These are phyloP conservation scores for Larimichthys crocea DNA, from an alignment of 2,113 vertebrate species.

Conservation along the genomic window DNA sequence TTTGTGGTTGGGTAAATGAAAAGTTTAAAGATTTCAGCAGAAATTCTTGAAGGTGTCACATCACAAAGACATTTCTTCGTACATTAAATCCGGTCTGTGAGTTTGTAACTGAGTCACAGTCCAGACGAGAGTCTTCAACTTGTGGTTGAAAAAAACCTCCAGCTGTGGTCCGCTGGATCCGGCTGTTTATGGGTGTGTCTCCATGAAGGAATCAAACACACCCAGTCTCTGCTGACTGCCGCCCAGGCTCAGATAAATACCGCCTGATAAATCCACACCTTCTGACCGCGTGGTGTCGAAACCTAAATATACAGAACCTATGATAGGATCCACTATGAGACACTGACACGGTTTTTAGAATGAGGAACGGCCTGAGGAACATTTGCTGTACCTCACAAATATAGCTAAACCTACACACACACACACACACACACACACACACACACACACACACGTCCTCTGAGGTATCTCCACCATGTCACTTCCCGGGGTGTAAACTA, in stretches of 20 bases:
- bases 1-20: neutral
- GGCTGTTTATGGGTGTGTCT: slow-evolving; percentile 30
- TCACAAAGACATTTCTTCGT: neutral
- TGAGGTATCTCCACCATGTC: slow-evolving; percentile 36
- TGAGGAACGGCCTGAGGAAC: neutral
- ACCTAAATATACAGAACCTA: neutral
- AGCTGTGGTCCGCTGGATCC: neutral
- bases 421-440: slow-evolving; percentile 9
- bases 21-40: neutral
- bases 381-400: slow-evolving; percentile 1
- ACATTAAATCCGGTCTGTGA: neutral
- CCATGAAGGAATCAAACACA: slow-evolving; percentile 15
- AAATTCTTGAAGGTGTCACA: too few relatives aligned
- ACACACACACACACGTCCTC: neutral
- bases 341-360: neutral
- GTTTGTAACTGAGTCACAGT: neutral
- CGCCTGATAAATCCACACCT: neutral
- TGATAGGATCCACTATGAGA: neutral
- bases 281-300: neutral
- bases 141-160: neutral
- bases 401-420: neutral
- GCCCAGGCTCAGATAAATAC: slow-evolving; percentile 3
- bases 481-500: slow-evolving; percentile 52
- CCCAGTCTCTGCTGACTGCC: slow-evolving; percentile 53
- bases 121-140: neutral